Base-by-base conservation (phyloP, 2,888 invertebrate species). In the Tenthredo mesomela region DNA sequence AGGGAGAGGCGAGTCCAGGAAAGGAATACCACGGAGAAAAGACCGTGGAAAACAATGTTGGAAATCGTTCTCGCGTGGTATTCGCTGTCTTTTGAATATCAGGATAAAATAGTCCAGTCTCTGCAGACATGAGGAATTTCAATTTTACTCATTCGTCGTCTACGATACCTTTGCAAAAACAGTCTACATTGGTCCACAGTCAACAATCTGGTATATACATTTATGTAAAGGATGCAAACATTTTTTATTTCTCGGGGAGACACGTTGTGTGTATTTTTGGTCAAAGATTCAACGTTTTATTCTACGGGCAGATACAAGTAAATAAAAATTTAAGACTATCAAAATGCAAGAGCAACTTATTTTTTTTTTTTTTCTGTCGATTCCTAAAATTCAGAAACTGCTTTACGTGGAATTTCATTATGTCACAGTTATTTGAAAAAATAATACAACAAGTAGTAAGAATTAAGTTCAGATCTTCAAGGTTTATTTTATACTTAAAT, bases 121-220 rank as follows among this genome's bases (percentile, higher is more conserved):
- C n/a, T n/a, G 18, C 1, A 67, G 67, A 67, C 33, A 67, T 15
- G 67, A 67, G 67, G 67, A 67, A 67, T 67, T 67, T 33, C 67
- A 67, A 67, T 67, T 67, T 67, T 6, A 18, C 67, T 67, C 12
- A 18, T 67, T 67, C 12, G 67, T 33, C 12, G 33, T 67, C 18
- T 18, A 18, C 67, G 29, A 67, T 67, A 67, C 33, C 5, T 33
- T 67, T 33, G 29, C 33, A 33, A 15, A 67, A 15, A 67, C 3
- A 2, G 33, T 33, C 67, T 33, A 6, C 29, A 67, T 67, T 67
- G 67, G 18, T 33, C 25, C 33, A 67, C 61, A 61, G 61, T 61
- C 61, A 61, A 25, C 61, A 61, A 61, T 25, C 25, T 61, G 12
- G 21, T 6, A 54, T 54, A 40, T 40, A 40, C 0, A 1, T n/a